Percentiles rank a stretch among this genome's conserved stretches.
Evolutionary conservation across 2,113 vertebrate species (phyloP).

Genomic region (Micromys minutus): DNA sequence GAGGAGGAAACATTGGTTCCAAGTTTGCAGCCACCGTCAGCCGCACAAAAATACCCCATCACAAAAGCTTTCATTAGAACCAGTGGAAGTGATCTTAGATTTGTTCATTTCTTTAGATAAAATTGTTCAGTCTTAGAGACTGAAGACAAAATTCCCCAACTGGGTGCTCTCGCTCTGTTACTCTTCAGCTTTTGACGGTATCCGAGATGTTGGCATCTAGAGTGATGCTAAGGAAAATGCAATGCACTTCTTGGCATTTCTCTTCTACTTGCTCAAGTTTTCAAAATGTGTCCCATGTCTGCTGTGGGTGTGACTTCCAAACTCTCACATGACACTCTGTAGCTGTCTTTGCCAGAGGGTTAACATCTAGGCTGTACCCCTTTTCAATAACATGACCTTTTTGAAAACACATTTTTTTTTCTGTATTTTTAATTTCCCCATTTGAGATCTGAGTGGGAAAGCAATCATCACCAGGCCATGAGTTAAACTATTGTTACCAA

Average conservation of each 20-base stretch:
- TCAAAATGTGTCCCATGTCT: not conserved
- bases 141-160: not conserved
- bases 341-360: not conserved
- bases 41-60: not conserved
- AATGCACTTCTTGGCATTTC: not conserved
- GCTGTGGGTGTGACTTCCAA: not conserved
- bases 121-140: not conserved
- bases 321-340: not conserved
- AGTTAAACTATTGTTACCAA: not conserved
- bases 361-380: not conserved
- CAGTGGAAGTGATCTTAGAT: not conserved
- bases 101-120: not conserved
- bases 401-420: not conserved
- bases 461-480: not conserved
- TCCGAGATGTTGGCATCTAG: rapidly evolving
- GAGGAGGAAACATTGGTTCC: not conserved
- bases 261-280: not conserved
- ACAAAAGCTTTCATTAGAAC: not conserved
- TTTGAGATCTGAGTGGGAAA: not conserved
- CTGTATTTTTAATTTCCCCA: not conserved
- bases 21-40: not conserved
- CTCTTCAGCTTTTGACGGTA: not conserved
- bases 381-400: not conserved
- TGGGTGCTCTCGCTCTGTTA: not conserved
- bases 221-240: not conserved